Evolutionary conservation across 2,113 vertebrate genomes (phyloP), one percentile per base, ranked within the genome.

Genomic region (Oreochromis tanganicae): DNA sequence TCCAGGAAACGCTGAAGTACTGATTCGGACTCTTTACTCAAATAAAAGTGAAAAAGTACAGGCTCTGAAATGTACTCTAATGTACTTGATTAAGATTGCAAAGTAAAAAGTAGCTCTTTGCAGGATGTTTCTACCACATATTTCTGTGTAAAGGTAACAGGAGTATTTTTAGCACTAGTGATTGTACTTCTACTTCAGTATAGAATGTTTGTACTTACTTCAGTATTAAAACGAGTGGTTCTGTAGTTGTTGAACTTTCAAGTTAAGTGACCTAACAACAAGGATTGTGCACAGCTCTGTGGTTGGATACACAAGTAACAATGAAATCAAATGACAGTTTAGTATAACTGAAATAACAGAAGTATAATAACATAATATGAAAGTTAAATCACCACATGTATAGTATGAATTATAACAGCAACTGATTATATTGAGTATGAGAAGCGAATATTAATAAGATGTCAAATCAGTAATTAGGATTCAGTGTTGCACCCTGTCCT

Each of bases 171-270:
- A 1, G 59, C 32, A 36, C 17, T 66, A n/a, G 61, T 1, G n/a
- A 12, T 36, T 66, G 10, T n/a, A n/a, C 61, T n/a, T 66, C 61
- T 36, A n/a, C 61, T 66, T 32, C 61, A 66, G 61, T 66, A 66
- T n/a, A 5, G 32, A 36, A 66, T 66, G 17, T 4, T 66, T 66
- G 19, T 36, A 63, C 32, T 75, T 75, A 75, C 41, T 29, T 19
- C 14, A 48, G 24, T 19, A 75, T 46, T 5, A 27, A 24, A 16
- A 27, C 6, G 24, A 78, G 16, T 32, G 43, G 43, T 29, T 54
- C n/a, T 21, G n/a, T 8, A 10, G 52, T 21, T 55, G n/a, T 10
- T 55, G 21, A 27, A 27, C 27, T 78, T 71, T 43, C 7, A 71
- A 24, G 36, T 68, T 68, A 71, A 21, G 66, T 71, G n/a, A 24